Percentiles rank a stretch among this genome's conserved stretches.
These are phyloP conservation scores for Leptothorax acervorum DNA, from an alignment of 2,888 invertebrate genomes.

Conservation along the genomic window DNA sequence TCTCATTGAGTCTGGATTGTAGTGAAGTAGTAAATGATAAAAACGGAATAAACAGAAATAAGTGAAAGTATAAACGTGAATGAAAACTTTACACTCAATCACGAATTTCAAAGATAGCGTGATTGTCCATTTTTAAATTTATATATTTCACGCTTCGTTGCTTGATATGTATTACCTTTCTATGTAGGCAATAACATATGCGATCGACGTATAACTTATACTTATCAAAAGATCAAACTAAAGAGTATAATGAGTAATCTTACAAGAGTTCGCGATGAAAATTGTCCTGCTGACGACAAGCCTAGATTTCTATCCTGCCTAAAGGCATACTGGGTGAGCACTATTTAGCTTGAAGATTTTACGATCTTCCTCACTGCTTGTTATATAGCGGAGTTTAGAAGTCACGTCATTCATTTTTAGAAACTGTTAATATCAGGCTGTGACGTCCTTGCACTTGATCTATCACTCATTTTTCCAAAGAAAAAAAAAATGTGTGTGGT, in stretches of 20 bases:
- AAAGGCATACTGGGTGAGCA: slow-evolving; percentile 67
- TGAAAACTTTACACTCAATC: slow-evolving; percentile 3
- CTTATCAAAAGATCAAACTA: slow-evolving; percentile 58
- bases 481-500: slow-evolving; percentile 11
- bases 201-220: slow-evolving; percentile 62
- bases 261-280: slow-evolving; percentile 58
- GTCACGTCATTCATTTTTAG: slow-evolving; percentile 12
- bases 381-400: slow-evolving; percentile 42
- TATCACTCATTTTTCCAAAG: slow-evolving; percentile 14
- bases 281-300: slow-evolving; percentile 54
- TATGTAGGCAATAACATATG: slow-evolving; percentile 62
- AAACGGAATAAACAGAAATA: slow-evolving; percentile 2
- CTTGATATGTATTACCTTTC: slow-evolving; percentile 58
- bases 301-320: slow-evolving; percentile 66
- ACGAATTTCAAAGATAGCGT: slow-evolving; percentile 15
- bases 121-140: slow-evolving; percentile 4
- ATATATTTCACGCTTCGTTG: slow-evolving; percentile 48
- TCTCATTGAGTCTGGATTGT: slow-evolving; percentile 11
- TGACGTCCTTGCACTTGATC: slow-evolving; percentile 12
- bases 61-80: slow-evolving; percentile 8
- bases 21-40: slow-evolving; percentile 18
- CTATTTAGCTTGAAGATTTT: slow-evolving; percentile 56
- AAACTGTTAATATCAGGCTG: slow-evolving; percentile 9
- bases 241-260: slow-evolving; percentile 63
- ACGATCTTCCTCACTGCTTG: slow-evolving; percentile 37